Evolutionary conservation across 2,797 vertebrate species (phyloP).

Genomic region (Pipistrellus pygmaeus): DNA sequence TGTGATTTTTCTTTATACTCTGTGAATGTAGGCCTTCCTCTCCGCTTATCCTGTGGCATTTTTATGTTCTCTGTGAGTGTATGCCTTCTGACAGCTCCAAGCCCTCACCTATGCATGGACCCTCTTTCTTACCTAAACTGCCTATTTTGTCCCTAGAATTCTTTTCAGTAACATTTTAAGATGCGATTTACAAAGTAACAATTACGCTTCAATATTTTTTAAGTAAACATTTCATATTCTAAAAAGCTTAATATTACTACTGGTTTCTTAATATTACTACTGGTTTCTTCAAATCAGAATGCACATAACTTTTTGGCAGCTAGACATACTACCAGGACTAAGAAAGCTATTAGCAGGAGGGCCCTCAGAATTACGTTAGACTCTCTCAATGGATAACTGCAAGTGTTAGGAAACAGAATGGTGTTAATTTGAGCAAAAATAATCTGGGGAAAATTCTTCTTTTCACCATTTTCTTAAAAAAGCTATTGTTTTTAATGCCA

Average conservation of each 20-base stretch:
- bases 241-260: neutral
- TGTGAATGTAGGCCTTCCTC: no score
- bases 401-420: neutral
- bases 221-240: conserved; percentile 7
- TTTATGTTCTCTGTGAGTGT: no score
- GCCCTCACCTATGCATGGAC: no score
- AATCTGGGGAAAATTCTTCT: conserved; percentile 13
- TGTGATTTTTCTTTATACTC: no score
- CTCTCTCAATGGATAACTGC: neutral
- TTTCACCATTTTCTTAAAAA: neutral
- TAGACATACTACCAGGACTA: neutral
- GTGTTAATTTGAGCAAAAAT: neutral
- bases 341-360: neutral
- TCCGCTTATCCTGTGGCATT: no score
- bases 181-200: neutral
- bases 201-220: neutral
- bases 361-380: neutral
- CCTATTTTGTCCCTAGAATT: no score
- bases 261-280: neutral
- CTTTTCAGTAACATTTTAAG: neutral
- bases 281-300: neutral
- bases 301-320: neutral
- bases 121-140: no score
- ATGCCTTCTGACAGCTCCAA: no score
- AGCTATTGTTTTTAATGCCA: neutral